Conservation (phyloP, 2,113 vertebrate genomes). For the Oryzias celebensis region DNA sequence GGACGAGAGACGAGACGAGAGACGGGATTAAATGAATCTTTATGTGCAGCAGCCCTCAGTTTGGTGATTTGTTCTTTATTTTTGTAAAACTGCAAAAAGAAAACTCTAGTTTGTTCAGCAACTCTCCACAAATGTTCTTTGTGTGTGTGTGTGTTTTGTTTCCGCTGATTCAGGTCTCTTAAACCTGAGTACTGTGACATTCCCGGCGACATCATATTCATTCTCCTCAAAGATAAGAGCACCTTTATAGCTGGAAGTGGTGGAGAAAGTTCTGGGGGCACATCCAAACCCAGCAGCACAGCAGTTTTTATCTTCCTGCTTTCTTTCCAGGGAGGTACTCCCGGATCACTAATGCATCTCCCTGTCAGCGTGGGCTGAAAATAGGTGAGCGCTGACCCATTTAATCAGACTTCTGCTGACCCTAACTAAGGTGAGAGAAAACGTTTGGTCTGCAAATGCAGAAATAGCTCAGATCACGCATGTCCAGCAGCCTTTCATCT, state of each 20-base stretch:
- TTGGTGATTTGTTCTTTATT: no score
- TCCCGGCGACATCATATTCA: no score
- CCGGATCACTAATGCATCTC: conserved; percentile 74
- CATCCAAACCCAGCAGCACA: conserved; percentile 56
- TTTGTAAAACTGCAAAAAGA: conserved; percentile 2
- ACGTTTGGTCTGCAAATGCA: conserved; percentile 60
- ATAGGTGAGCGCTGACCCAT: conserved; percentile 74
- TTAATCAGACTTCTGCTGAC: conserved; percentile 73
- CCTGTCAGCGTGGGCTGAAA: conserved; percentile 70
- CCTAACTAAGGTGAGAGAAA: conserved; percentile 67
- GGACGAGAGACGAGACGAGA: no score
- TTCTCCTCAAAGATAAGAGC: conserved; percentile 36
- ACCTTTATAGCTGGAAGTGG: conserved; percentile 47
- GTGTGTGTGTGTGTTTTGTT: no score
- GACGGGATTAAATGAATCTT: no score
- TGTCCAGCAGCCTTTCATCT: conserved; percentile 30
- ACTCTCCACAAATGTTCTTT: no score
- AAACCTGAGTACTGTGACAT: no score
- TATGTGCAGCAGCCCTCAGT: no score
- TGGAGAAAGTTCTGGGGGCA: conserved; percentile 52
- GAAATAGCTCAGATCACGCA: conserved; percentile 32
- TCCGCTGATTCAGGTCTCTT: no score
- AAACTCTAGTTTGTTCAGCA: conserved; percentile 36
- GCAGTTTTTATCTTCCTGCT: conserved; percentile 62
- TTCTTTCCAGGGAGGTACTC: conserved; percentile 61